A percentile compares a stretch with the other conserved stretches of the same genome.
These are phyloP conservation scores for Garra rufa DNA, from an alignment of 2,113 vertebrate species.

Conservation along the genomic window DNA sequence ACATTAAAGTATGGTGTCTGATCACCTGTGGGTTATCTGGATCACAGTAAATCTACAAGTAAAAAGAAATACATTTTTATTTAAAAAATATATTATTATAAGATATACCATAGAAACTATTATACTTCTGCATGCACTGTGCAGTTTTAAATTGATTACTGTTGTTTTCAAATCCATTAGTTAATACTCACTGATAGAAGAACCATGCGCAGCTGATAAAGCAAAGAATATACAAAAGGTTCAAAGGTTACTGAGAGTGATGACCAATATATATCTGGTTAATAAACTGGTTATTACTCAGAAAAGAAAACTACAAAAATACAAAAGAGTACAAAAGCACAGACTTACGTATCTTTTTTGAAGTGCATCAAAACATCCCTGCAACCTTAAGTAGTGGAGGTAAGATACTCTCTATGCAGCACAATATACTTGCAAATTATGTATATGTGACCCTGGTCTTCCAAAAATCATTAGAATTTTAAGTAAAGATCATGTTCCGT, in stretches of 20 bases:
- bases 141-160: not conserved
- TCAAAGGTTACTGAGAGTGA: constrained; percentile 43
- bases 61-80: not conserved
- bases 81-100: not conserved
- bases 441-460: not conserved
- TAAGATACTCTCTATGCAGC: not conserved
- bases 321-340: not conserved
- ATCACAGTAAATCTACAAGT: constrained; percentile 85
- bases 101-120: not conserved
- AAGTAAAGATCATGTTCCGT: no score
- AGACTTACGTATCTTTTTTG: constrained; percentile 94
- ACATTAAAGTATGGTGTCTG: not conserved
- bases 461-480: no score
- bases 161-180: not conserved
- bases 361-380: constrained; percentile 95
- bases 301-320: not conserved
- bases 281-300: not conserved
- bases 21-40: constrained; percentile 86
- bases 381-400: constrained; percentile 81
- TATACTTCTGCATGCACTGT: not conserved
- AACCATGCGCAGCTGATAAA: constrained; percentile 84
- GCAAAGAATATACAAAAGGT: constrained; percentile 52
- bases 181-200: constrained; percentile 90
- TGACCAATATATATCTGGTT: not conserved
- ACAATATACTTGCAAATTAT: not conserved